Evolutionary conservation across 2,888 invertebrate genomes (phyloP).

Genomic region (Dastarcus helophoroides): DNA sequence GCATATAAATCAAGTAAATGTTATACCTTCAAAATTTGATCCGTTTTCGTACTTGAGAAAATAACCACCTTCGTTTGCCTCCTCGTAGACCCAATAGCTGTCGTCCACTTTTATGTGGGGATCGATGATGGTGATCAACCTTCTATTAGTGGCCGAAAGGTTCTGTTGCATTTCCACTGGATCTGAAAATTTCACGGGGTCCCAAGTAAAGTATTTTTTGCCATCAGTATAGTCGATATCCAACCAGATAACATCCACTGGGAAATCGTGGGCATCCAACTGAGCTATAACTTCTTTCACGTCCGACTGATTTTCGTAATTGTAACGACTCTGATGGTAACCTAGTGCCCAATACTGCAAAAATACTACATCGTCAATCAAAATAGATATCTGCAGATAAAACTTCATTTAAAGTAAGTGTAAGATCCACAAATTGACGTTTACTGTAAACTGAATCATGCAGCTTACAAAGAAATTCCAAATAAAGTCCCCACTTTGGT

Average conservation of each 20-base stretch:
- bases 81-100: constrained; percentile 78
- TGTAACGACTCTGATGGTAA: constrained; percentile 18
- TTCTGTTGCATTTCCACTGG: constrained; percentile 79
- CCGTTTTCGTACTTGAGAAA: constrained; percentile 82
- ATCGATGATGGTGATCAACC: constrained; percentile 87
- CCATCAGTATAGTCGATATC: no score
- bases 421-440: no score
- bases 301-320: constrained; percentile 80
- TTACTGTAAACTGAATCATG: no score
- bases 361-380: no score
- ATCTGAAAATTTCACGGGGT: no score
- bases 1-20: no score
- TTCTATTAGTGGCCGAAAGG: constrained; percentile 73
- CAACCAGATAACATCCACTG: constrained; percentile 92
- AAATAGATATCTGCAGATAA: no score
- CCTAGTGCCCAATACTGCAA: constrained; percentile 23
- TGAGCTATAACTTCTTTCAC: constrained; percentile 70
- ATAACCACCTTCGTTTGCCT: constrained; percentile 62
- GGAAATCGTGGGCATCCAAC: constrained; percentile 84
- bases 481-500: no score
- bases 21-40: constrained; percentile 81
- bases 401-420: no score
- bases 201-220: constrained; percentile 96
- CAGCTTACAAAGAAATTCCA: no score
- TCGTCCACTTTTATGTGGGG: no score